phyloP scores from a whole-genome alignment of 2,113 vertebrate species.

The Caracal caracal region DNA sequence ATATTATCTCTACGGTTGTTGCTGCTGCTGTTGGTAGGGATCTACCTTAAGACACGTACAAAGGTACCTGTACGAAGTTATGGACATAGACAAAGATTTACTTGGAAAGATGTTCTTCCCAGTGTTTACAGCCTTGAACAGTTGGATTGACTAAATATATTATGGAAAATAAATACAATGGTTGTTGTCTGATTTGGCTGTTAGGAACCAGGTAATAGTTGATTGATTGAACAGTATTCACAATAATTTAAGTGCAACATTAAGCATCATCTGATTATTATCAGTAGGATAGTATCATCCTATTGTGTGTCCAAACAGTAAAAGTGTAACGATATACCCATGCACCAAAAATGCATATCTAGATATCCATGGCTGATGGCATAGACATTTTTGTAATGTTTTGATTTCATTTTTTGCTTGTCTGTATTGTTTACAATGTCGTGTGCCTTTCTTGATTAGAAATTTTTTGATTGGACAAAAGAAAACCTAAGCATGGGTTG shows the following conservation, averaged over 20 bases:
- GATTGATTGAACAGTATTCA: neutral
- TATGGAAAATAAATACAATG: neutral
- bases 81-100: neutral
- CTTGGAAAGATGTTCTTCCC: neutral
- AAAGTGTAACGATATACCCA: neutral
- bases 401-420: neutral
- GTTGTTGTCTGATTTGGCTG: neutral
- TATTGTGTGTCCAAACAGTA: neutral
- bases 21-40: neutral
- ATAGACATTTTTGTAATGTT: neutral
- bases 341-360: neutral
- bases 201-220: neutral
- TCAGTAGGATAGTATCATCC: neutral
- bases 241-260: neutral
- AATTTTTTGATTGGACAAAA: neutral
- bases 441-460: neutral
- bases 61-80: neutral
- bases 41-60: neutral
- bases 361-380: neutral
- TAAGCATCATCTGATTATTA: neutral
- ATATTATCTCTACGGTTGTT: neutral
- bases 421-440: neutral
- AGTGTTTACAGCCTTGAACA: neutral
- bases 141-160: neutral
- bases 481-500: neutral